Percentiles rank a stretch among this genome's conserved stretches.
phyloP scores from a whole-genome alignment of 2,113 vertebrate genomes.

The Circaetus cinerascens region DNA sequence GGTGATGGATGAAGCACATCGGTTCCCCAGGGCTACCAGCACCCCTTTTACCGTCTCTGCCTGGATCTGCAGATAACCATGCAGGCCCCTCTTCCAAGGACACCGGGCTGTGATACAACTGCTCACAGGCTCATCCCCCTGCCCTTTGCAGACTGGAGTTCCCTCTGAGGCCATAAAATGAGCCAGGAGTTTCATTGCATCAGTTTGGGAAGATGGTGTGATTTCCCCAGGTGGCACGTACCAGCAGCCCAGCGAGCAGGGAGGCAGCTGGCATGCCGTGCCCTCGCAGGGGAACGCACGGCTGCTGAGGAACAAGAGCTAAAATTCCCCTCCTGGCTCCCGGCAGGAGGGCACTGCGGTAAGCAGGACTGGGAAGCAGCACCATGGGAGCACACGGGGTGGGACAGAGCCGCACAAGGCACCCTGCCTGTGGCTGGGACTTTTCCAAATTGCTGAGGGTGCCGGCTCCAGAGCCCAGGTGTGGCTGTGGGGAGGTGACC shows the following conservation, averaged over 20 bases:
- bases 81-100: not conserved
- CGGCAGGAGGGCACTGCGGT: not conserved
- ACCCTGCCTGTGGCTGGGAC: not conserved
- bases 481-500: not conserved
- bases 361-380: not conserved
- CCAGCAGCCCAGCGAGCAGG: fast-evolving
- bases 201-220: not conserved
- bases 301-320: not conserved
- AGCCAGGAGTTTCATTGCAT: not conserved
- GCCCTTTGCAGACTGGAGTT: not conserved
- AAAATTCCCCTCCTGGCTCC: not conserved
- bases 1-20: fast-evolving
- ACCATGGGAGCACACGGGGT: not conserved
- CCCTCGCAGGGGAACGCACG: fast-evolving
- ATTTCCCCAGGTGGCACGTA: not conserved
- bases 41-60: fast-evolving
- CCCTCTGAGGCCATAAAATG: not conserved
- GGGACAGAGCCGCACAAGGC: fast-evolving
- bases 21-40: not conserved
- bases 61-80: not conserved
- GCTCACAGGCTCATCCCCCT: not conserved
- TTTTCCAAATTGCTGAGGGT: not conserved
- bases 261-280: fast-evolving
- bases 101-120: not conserved
- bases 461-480: fast-evolving